phyloP scores from a whole-genome alignment of 2,888 invertebrate genomes.

The Tipula helvola region DNA sequence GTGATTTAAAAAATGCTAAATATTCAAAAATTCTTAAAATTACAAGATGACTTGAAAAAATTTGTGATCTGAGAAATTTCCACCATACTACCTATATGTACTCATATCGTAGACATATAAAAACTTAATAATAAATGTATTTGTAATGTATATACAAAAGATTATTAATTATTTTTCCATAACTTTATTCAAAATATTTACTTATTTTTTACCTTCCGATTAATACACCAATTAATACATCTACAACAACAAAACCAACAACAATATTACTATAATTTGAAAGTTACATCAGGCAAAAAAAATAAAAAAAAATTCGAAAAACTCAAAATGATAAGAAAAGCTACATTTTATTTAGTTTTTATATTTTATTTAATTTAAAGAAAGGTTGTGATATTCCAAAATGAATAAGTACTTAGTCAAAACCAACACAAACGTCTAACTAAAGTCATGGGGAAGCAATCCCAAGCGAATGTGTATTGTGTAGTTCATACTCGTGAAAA shows the following conservation, averaged over 20 bases:
- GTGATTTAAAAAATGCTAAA: too few relatives aligned
- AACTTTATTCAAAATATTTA: not conserved
- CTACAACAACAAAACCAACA: slow-evolving; percentile 14
- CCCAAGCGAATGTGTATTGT: too few relatives aligned
- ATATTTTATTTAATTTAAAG: slow-evolving; percentile 11
- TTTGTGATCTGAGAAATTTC: too few relatives aligned
- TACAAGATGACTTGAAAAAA: too few relatives aligned
- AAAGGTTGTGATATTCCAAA: not conserved
- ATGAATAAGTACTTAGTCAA: not conserved
- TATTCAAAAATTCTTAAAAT: too few relatives aligned
- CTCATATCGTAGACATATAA: too few relatives aligned
- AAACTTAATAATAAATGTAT: too few relatives aligned
- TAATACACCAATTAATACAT: slow-evolving; percentile 23
- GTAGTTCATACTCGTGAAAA: too few relatives aligned
- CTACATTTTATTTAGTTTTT: not conserved
- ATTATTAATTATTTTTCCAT: not conserved
- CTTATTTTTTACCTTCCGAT: slow-evolving; percentile 19
- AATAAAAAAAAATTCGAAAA: not conserved
- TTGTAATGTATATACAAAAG: too few relatives aligned
- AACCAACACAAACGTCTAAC: too few relatives aligned
- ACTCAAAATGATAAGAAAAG: not conserved
- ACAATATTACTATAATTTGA: not conserved
- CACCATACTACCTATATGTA: too few relatives aligned
- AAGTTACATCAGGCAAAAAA: not conserved
- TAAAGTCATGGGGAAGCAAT: too few relatives aligned